Conservation (phyloP, 2,888 invertebrate genomes). For the Pilophorus perplexus region DNA sequence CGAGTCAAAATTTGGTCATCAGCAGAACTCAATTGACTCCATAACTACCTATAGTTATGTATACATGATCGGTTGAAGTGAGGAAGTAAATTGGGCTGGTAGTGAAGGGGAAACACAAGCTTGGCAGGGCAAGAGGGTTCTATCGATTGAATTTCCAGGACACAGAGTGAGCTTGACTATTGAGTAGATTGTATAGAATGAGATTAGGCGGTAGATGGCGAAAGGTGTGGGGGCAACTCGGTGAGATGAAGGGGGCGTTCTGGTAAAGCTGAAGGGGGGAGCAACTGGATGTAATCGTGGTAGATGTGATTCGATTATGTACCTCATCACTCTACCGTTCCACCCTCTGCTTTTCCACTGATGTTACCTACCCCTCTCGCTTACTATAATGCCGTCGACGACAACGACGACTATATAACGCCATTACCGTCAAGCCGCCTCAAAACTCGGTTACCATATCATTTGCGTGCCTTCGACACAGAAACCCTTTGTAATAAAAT, state of each 20-base stretch:
- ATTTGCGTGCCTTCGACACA: conserved; percentile 44
- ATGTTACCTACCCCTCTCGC: not conserved
- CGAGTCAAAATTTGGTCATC: too few species aligned
- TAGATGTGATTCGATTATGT: conserved; percentile 41
- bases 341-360: not conserved
- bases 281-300: conserved; percentile 38
- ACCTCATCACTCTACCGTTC: conserved; percentile 39
- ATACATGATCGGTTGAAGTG: too few species aligned
- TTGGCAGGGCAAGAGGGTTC: conserved; percentile 1
- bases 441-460: conserved; percentile 47
- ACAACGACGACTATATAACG: conserved; percentile 35
- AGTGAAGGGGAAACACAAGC: not conserved
- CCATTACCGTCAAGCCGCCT: conserved; percentile 43
- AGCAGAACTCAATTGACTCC: too few species aligned
- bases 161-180: conserved; percentile 34
- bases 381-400: not conserved
- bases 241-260: not conserved
- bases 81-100: too few species aligned
- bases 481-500: conserved; percentile 40
- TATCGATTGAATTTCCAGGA: conserved; percentile 1
- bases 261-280: not conserved
- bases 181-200: conserved; percentile 44
- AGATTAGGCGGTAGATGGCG: conserved; percentile 36
- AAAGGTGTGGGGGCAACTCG: not conserved
- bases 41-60: too few species aligned